These are phyloP conservation scores for Platanista minor DNA, from an alignment of 2,113 vertebrate species.

Conservation along the genomic window DNA sequence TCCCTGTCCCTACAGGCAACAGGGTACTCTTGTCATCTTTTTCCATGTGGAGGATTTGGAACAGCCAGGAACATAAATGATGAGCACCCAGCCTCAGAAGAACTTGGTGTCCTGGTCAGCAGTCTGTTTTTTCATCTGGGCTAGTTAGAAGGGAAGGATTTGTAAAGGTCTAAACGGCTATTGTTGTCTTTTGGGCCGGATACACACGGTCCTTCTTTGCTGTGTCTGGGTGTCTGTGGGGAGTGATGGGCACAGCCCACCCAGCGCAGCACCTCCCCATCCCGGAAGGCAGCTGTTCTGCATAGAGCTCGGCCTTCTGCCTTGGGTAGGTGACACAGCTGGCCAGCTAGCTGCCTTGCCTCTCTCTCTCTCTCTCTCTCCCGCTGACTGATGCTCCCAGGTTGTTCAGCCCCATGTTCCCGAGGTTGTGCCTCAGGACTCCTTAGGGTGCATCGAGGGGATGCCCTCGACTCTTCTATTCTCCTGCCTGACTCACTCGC, in stretches of 20 bases:
- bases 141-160: neutral
- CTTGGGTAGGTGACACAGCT: neutral
- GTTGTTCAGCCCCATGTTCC: neutral
- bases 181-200: neutral
- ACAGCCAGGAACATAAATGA: neutral
- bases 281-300: too few species aligned
- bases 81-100: neutral
- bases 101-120: neutral
- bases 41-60: neutral
- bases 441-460: neutral
- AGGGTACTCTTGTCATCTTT: neutral
- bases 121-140: neutral
- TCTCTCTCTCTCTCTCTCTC: neutral
- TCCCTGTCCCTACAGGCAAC: neutral
- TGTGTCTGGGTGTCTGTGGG: neutral
- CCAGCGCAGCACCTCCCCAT: accelerated
- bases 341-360: neutral
- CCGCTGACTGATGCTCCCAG: neutral
- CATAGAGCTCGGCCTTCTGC: neutral
- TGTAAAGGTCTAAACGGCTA: neutral
- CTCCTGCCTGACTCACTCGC: too few species aligned
- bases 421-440: neutral
- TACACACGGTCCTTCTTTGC: neutral
- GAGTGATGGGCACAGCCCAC: neutral
- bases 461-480: accelerated